A percentile compares a stretch with the other conserved stretches of the same genome.
Conservation (phyloP, 2,797 vertebrate species). For the Sciurus carolinensis region DNA sequence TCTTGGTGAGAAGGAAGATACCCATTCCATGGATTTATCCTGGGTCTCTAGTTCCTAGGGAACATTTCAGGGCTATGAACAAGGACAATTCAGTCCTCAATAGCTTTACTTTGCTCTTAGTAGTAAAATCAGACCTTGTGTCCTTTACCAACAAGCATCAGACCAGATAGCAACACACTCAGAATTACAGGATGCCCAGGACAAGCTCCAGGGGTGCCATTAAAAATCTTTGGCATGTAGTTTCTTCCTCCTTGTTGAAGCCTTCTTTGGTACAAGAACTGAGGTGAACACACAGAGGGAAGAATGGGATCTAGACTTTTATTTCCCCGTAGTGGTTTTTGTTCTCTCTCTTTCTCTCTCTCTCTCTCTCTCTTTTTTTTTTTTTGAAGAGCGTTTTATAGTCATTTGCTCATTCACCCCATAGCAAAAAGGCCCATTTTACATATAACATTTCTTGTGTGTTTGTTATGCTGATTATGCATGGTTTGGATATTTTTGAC, state of each 20-base stretch:
- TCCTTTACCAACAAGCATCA: not conserved
- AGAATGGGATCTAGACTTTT: not conserved
- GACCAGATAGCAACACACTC: not conserved
- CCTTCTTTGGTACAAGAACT: not conserved
- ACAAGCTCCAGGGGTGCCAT: accelerated
- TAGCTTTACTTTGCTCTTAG: not conserved
- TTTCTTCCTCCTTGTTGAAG: not conserved
- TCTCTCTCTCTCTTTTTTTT: no score
- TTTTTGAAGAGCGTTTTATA: not conserved
- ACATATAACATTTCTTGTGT: not conserved
- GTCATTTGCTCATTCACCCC: not conserved
- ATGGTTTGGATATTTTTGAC: slow-evolving; percentile 18
- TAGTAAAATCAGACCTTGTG: not conserved
- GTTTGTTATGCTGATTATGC: not conserved
- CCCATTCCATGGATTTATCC: not conserved
- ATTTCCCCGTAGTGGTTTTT: not conserved
- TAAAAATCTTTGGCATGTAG: not conserved
- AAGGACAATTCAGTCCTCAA: not conserved
- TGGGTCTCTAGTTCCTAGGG: not conserved
- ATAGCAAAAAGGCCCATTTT: slow-evolving; percentile 6
- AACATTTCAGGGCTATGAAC: not conserved
- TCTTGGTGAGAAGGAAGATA: slow-evolving; percentile 11
- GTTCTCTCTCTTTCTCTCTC: not conserved
- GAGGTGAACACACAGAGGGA: not conserved
- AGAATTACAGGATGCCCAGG: not conserved